phyloP scores from a whole-genome alignment of 2,113 vertebrate species.

The Dipodomys ordii region DNA sequence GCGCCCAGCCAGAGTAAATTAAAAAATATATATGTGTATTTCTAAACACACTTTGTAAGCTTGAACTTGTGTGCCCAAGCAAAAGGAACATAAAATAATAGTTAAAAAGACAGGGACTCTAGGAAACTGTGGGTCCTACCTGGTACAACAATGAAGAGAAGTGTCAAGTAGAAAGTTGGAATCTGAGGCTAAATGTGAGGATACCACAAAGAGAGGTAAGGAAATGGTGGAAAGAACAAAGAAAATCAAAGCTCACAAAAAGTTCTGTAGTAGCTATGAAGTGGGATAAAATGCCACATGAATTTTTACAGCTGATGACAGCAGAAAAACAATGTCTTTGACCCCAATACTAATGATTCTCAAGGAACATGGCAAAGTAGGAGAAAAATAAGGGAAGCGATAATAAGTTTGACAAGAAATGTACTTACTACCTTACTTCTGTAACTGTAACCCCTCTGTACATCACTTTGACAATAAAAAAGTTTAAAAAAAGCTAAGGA shows the following conservation, averaged over 20 bases:
- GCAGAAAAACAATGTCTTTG: neutral
- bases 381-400: too few relatives aligned
- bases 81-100: conserved; percentile 30
- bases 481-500: neutral
- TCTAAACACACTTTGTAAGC: neutral
- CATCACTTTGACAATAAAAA: too few relatives aligned
- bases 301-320: neutral
- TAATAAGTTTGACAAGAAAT: too few relatives aligned
- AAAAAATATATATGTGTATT: neutral
- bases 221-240: neutral
- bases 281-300: neutral
- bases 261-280: neutral
- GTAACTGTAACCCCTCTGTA: too few relatives aligned
- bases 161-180: neutral
- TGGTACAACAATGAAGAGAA: neutral
- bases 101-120: neutral
- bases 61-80: neutral
- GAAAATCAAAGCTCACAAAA: conserved; percentile 14
- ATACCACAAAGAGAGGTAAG: neutral
- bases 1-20: too few relatives aligned
- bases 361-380: too few relatives aligned
- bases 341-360: neutral
- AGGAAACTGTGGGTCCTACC: neutral
- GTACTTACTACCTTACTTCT: too few relatives aligned
- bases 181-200: neutral